These are phyloP conservation scores for Myotis brandtii DNA, from an alignment of 2,113 vertebrate species.

Conservation along the genomic window DNA sequence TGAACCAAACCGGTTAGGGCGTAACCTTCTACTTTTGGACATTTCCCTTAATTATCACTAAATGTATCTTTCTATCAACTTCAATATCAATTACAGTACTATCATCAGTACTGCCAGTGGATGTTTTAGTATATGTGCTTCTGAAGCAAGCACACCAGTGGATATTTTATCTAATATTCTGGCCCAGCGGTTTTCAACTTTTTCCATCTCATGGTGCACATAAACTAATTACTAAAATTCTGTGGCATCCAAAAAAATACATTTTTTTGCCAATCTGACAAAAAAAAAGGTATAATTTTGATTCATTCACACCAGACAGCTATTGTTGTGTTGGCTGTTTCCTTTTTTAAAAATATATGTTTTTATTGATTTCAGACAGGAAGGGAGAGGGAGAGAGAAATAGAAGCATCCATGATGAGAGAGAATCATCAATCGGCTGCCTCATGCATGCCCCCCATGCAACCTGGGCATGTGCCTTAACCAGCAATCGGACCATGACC, in stretches of 20 bases:
- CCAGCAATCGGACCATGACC: too few species aligned
- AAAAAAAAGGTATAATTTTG: neutral
- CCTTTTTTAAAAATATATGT: neutral
- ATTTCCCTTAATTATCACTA: neutral
- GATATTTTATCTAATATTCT: neutral
- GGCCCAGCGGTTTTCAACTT: neutral
- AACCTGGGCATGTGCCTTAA: too few species aligned
- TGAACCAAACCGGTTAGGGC: too few species aligned
- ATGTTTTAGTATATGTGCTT: neutral
- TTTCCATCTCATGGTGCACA: neutral
- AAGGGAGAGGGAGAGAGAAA: too few species aligned
- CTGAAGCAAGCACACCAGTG: neutral
- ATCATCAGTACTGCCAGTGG: neutral
- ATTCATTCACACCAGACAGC: neutral
- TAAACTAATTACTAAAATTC: neutral
- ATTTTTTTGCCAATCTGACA: neutral
- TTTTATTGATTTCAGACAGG: too few species aligned
- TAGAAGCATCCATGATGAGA: too few species aligned
- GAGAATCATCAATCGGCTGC: too few species aligned
- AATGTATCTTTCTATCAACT: neutral
- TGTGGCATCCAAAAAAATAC: neutral
- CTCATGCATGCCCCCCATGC: too few species aligned
- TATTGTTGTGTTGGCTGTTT: neutral
- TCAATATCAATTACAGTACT: neutral
- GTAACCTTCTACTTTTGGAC: neutral